A percentile compares a stretch with the other conserved stretches of the same genome.
Conservation (phyloP, 2,113 vertebrate species). For the Mustela nigripes region DNA sequence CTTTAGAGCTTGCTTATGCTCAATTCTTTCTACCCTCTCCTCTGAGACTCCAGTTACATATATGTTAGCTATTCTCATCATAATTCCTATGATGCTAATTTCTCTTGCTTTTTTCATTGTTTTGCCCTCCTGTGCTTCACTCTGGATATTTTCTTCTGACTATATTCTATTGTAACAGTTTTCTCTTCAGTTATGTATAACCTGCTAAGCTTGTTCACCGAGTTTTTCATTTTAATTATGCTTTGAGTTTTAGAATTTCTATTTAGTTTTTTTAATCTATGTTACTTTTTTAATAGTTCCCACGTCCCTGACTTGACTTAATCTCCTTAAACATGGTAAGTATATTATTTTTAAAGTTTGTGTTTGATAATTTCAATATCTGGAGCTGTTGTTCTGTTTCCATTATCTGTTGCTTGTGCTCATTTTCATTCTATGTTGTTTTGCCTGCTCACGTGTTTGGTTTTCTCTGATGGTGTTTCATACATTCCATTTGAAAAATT, state of each 20-base stretch:
- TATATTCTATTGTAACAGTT: not conserved
- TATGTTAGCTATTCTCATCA: not conserved
- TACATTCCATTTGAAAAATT: not conserved
- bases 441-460: not conserved
- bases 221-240: constrained; percentile 13
- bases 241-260: constrained; percentile 26
- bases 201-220: not conserved
- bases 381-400: not conserved
- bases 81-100: not conserved
- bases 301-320: not conserved
- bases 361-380: not conserved
- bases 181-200: not conserved
- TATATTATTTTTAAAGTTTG: constrained; percentile 1
- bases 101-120: not conserved
- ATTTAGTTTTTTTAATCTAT: not conserved
- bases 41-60: not conserved
- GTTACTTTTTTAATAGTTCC: not conserved
- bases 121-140: not conserved
- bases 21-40: not conserved
- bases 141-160: not conserved
- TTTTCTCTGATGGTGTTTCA: constrained; percentile 31
- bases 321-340: not conserved
- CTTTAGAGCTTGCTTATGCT: not conserved
- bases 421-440: not conserved
- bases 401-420: not conserved